phyloP scores from a whole-genome alignment of 1,140 invertebrate genomes.

The Mylabris phalerata region DNA sequence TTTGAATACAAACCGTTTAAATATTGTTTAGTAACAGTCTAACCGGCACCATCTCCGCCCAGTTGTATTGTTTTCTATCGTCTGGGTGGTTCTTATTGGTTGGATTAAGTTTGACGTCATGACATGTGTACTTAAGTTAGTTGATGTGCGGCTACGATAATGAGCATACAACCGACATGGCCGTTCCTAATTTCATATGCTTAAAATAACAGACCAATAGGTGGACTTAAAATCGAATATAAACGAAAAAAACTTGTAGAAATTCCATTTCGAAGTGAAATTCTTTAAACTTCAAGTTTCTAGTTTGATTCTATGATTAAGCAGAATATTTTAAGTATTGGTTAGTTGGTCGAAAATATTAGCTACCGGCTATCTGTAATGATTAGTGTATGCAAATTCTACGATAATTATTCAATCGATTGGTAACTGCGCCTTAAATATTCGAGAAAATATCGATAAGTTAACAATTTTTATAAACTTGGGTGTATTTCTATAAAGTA shows the following conservation, averaged over 20 bases:
- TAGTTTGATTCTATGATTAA: not conserved
- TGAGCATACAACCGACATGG: conserved; percentile 10
- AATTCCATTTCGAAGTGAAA: too few relatives aligned
- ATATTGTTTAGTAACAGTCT: too few relatives aligned
- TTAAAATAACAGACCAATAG: conserved; percentile 7
- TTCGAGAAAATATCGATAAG: too few relatives aligned
- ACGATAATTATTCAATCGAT: not conserved
- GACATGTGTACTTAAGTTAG: conserved; percentile 23
- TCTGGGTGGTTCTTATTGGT: conserved; percentile 7
- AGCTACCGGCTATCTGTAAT: too few relatives aligned
- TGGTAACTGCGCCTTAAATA: too few relatives aligned
- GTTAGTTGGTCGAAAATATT: not conserved
- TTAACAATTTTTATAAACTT: too few relatives aligned
- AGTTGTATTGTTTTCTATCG: conserved; percentile 12
- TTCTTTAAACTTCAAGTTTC: too few relatives aligned
- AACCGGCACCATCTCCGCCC: conserved; percentile 3
- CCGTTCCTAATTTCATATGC: conserved; percentile 17
- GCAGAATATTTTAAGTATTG: conserved; percentile 12
- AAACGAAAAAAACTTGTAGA: too few relatives aligned
- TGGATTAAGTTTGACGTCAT: conserved; percentile 8
- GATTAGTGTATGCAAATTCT: conserved; percentile 5
- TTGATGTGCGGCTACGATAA: conserved; percentile 23
- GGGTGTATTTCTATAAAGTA: too few relatives aligned
- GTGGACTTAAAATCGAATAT: not conserved
- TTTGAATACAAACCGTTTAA: too few relatives aligned